phyloP scores from a whole-genome alignment of 1,140 invertebrate genomes.

The Ostrea edulis region DNA sequence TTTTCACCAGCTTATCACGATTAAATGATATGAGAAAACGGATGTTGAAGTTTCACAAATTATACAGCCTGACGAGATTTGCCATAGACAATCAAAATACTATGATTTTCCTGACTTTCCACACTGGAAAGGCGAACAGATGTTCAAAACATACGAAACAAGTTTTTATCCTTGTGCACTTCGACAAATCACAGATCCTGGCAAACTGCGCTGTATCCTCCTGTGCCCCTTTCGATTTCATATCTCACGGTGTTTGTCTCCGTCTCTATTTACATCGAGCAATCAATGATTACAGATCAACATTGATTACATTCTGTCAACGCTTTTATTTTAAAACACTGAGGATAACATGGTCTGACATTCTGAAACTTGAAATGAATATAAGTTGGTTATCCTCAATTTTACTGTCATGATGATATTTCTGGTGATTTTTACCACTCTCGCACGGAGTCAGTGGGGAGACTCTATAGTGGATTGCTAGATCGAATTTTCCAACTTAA shows the following conservation, averaged over 20 bases:
- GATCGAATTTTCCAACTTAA: too few relatives aligned
- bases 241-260: background rate
- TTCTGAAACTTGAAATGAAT: too few relatives aligned
- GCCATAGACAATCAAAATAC: background rate
- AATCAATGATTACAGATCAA: slow-evolving; percentile 24
- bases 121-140: background rate
- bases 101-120: background rate
- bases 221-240: background rate
- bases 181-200: background rate
- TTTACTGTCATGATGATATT: too few relatives aligned
- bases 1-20: background rate
- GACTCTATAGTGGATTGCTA: too few relatives aligned
- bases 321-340: background rate
- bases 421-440: too few relatives aligned
- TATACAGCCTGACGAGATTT: background rate
- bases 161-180: background rate
- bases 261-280: background rate
- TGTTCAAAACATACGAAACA: background rate
- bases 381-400: too few relatives aligned
- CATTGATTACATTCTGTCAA: background rate
- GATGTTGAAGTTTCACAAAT: background rate
- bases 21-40: background rate
- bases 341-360: too few relatives aligned
- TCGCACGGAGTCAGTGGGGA: too few relatives aligned
- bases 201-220: background rate